A percentile compares a stretch with the other conserved stretches of the same genome.
Conservation (phyloP, 2,797 vertebrate genomes). For the Luscinia luscinia region DNA sequence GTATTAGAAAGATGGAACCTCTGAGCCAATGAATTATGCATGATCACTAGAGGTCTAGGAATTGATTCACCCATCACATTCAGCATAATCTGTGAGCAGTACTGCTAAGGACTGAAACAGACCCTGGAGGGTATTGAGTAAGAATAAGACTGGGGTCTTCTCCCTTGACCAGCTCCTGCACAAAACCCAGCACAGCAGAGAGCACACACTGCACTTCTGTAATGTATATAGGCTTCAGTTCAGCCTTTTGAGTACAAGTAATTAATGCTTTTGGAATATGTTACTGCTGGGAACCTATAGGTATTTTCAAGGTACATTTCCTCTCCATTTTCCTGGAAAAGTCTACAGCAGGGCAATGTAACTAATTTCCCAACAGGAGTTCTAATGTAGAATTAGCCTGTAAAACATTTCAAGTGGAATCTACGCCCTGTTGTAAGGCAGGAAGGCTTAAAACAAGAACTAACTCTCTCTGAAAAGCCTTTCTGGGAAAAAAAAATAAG, state of each 20-base stretch:
- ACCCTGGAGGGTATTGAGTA: not conserved
- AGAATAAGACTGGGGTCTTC: not conserved
- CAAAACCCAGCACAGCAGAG: not conserved
- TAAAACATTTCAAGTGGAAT: conserved; percentile 1
- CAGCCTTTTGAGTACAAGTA: not conserved
- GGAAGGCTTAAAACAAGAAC: not conserved
- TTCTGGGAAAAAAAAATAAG: not conserved
- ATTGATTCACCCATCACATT: not conserved
- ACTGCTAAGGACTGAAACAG: not conserved
- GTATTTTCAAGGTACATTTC: conserved; percentile 21
- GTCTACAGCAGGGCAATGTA: not conserved
- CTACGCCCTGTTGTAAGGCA: not conserved
- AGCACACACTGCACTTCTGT: not conserved
- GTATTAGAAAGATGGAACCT: not conserved
- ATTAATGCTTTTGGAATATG: not conserved
- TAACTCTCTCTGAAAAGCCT: not conserved
- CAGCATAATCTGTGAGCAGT: not conserved
- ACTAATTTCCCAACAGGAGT: not conserved
- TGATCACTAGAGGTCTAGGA: not conserved
- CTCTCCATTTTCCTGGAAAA: not conserved
- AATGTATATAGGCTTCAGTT: not conserved
- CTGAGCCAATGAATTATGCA: not conserved
- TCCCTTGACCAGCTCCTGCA: not conserved
- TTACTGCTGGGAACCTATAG: not conserved
- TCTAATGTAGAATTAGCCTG: not conserved